Evolutionary conservation across 2,113 vertebrate species (phyloP).

Genomic region (Crotalus viridis): DNA sequence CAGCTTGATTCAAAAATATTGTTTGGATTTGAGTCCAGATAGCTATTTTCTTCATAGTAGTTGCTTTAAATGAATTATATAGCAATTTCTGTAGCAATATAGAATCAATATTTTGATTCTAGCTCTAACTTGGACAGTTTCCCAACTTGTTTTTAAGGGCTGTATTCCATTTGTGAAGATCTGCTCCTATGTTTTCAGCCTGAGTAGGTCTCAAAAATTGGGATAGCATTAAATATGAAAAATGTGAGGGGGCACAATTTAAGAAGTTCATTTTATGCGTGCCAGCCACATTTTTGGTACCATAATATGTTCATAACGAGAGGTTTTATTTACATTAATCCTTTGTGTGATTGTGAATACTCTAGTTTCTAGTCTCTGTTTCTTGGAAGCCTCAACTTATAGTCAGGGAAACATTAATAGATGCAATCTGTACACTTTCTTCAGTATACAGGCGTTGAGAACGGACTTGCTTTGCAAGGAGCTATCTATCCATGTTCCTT

Average conservation of each 20-base stretch:
- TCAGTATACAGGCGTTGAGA: not conserved
- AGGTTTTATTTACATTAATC: not conserved
- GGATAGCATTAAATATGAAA: not conserved
- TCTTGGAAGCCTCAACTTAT: not conserved
- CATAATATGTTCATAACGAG: not conserved
- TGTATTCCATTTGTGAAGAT: not conserved
- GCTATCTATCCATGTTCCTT: not conserved
- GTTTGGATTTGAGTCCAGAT: not conserved
- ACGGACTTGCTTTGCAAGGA: not conserved
- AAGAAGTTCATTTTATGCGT: not conserved
- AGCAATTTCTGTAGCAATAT: not conserved
- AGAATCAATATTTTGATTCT: not conserved
- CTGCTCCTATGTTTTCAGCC: not conserved
- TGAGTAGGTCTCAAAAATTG: not conserved
- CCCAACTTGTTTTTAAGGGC: not conserved
- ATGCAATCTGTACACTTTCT: not conserved
- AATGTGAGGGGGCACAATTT: not conserved
- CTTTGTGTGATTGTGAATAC: not conserved
- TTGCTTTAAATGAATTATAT: not conserved
- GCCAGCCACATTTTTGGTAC: not conserved
- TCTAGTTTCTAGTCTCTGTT: not conserved
- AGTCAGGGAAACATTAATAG: not conserved
- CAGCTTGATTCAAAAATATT: not conserved
- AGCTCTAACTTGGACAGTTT: not conserved
- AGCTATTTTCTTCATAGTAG: not conserved